phyloP scores from a whole-genome alignment of 2,113 vertebrate genomes.

The Maccullochella peelii region DNA sequence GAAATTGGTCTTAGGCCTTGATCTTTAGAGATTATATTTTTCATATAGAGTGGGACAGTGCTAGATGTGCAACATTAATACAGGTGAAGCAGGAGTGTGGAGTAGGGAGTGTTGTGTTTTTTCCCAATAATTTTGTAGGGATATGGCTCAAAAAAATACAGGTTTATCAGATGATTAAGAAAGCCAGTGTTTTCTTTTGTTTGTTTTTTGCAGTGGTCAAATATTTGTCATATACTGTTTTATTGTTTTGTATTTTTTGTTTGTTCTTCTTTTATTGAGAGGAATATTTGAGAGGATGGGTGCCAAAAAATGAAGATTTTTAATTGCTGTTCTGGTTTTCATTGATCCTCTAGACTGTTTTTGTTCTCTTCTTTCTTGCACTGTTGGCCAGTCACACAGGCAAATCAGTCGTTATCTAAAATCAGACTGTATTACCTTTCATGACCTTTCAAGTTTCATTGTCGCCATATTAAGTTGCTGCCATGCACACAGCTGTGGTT shows the following conservation, averaged over 20 bases:
- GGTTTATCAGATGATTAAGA: not conserved
- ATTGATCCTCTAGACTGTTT: not conserved
- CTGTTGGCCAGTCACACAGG: not conserved
- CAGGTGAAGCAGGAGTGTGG: not conserved
- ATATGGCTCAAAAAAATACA: not conserved
- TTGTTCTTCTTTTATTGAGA: not conserved
- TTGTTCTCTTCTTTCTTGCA: not conserved
- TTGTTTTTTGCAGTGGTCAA: not conserved
- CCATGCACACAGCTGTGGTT: not conserved
- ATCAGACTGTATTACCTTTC: not conserved
- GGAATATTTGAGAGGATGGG: not conserved
- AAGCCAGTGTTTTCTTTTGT: not conserved
- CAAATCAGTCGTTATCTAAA: not conserved
- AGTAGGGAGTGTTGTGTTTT: not conserved
- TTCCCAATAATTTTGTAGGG: not conserved
- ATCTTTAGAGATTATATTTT: not conserved
- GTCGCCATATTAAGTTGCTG: constrained; percentile 10
- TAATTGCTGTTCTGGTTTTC: not conserved
- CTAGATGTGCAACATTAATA: not conserved
- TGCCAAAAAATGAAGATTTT: not conserved
- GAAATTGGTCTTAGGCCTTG: constrained; percentile 4
- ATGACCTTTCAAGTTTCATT: not conserved
- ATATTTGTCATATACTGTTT: not conserved
- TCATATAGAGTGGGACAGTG: not conserved
- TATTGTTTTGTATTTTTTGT: not conserved